Percentiles rank a stretch among this genome's conserved stretches.
phyloP scores from a whole-genome alignment of 2,888 invertebrate genomes.

The Noctua janthina region DNA sequence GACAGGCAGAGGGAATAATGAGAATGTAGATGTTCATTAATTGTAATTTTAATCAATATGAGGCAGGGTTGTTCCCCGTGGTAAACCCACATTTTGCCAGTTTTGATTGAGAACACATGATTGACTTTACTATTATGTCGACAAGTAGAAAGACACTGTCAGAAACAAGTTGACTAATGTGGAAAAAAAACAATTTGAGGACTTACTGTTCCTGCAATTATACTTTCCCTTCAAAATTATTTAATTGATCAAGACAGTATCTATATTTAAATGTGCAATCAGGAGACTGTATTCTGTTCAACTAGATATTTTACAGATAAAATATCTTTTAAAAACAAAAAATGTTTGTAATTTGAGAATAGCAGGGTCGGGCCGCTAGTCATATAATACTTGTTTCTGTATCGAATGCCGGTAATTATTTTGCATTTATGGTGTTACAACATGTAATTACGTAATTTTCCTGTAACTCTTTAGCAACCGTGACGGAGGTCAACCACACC shows the following conservation, averaged over 20 bases:
- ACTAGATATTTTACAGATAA: neutral
- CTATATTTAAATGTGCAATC: neutral
- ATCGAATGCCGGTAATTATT: neutral
- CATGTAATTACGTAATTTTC: neutral
- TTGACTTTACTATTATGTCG: neutral
- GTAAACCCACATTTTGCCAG: neutral
- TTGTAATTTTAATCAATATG: neutral
- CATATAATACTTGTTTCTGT: neutral
- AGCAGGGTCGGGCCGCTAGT: neutral
- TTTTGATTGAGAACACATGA: neutral
- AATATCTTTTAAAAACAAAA: neutral
- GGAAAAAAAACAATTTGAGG: no score
- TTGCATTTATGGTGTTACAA: neutral
- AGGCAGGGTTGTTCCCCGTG: neutral
- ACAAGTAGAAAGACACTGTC: neutral
- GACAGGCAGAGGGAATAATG: neutral
- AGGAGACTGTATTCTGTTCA: neutral
- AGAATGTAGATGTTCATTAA: neutral
- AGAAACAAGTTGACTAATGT: neutral
- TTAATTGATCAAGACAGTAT: neutral
- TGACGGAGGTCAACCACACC: slow-evolving; percentile 8
- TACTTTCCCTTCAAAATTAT: no score
- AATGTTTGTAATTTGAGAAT: neutral
- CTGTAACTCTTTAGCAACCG: neutral
- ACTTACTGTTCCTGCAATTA: no score